Conservation (phyloP, 1,140 invertebrate genomes). For the Drosophila orena region DNA sequence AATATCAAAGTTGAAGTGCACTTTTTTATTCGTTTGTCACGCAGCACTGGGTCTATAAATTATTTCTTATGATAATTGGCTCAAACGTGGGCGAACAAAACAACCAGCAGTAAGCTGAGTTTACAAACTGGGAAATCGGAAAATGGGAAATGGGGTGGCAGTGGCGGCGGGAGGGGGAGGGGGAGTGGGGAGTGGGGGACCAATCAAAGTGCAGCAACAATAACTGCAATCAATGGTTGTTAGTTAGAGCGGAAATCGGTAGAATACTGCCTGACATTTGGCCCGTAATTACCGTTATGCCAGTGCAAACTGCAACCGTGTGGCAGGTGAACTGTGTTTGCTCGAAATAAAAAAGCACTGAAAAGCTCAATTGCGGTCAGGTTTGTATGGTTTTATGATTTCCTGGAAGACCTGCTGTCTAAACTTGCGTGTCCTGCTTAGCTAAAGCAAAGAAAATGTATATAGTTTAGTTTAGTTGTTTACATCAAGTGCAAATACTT, state of each 20-base stretch:
- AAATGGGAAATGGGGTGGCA: neutral
- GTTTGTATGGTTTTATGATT: slow-evolving; percentile 18
- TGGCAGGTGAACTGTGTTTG: slow-evolving; percentile 49
- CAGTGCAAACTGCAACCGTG: slow-evolving; percentile 49
- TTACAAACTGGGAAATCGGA: neutral
- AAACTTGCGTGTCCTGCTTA: slow-evolving; percentile 19
- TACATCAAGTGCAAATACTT: neutral
- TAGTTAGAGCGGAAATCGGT: slow-evolving; percentile 72
- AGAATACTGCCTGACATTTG: slow-evolving; percentile 70
- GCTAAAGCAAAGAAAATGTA: slow-evolving; percentile 12
- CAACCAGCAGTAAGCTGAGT: slow-evolving; percentile 30
- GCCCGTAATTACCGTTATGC: slow-evolving; percentile 69
- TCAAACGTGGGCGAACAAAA: slow-evolving; percentile 60
- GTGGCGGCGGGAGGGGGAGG: neutral
- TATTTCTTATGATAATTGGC: slow-evolving; percentile 79
- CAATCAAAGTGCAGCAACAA: slow-evolving; percentile 59
- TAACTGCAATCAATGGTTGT: slow-evolving; percentile 79
- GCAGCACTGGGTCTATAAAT: slow-evolving; percentile 66
- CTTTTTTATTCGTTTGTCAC: slow-evolving; percentile 62
- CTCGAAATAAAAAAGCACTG: slow-evolving; percentile 26
- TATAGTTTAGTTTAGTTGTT: too few species aligned
- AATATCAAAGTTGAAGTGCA: slow-evolving; percentile 81
- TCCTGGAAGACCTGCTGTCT: neutral
- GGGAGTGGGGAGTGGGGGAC: neutral
- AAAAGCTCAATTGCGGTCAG: slow-evolving; percentile 7